phyloP scores from a whole-genome alignment of 2,113 vertebrate species.

The Sinocyclocheilus maitianheensis region DNA sequence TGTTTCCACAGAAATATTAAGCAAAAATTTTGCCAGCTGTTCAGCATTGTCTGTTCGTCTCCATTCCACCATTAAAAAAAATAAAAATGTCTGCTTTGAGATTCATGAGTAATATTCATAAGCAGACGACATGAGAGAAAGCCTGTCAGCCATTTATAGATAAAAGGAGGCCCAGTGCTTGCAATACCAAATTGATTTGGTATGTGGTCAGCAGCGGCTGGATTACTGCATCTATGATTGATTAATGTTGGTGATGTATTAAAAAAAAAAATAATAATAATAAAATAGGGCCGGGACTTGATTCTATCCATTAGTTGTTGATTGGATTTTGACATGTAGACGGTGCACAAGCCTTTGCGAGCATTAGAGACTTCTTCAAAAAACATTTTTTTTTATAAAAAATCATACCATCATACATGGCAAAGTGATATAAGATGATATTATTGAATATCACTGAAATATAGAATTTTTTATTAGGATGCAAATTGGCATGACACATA shows the following conservation, averaged over 20 bases:
- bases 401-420: background rate
- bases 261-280: background rate
- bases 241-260: too few species aligned
- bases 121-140: background rate
- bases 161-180: conserved; percentile 19
- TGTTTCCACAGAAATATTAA: too few species aligned
- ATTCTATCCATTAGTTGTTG: too few species aligned
- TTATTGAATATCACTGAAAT: background rate
- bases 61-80: background rate
- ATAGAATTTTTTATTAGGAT: background rate
- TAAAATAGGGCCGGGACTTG: too few species aligned
- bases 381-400: background rate
- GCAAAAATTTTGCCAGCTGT: conserved; percentile 2
- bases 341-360: too few species aligned
- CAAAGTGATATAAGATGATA: background rate
- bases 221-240: background rate
- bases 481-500: background rate
- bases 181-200: background rate
- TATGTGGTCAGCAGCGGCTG: background rate
- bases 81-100: background rate
- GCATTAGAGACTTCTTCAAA: too few species aligned
- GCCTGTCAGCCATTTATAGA: conserved; percentile 10
- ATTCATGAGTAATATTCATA: conserved; percentile 12
- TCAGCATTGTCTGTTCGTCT: background rate
- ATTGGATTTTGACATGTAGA: too few species aligned